Evolutionary conservation across 2,888 invertebrate species (phyloP), one percentile per base, ranked within the genome.

Genomic region (Apamea crenata): DNA sequence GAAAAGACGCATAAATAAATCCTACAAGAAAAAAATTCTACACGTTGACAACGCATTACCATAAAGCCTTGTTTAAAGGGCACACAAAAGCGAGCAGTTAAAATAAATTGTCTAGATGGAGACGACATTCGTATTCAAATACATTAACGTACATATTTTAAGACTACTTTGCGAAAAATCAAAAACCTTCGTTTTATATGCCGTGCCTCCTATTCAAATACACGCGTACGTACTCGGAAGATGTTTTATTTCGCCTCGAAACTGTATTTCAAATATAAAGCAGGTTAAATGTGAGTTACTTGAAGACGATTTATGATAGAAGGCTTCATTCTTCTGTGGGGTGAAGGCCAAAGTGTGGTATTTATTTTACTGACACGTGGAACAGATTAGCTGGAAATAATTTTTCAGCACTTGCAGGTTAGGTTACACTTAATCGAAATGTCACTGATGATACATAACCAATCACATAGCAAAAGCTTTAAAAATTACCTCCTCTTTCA

Each of bases 101-200:
- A 86, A 83, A 82, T 78, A 82, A 89, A 89, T 75, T 77, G 82
- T 78, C 76, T 73, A 74, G 63, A 80, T 84, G 83, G 72, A 84
- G 47, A 74, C 77, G 75, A 81, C 78, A 77, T 78, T 85, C 65
- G 80, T 81, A 80, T 75, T 74, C 77, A 74, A 88, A 84, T 81
- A 82, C 80, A 84, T 88, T 81, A 88, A 77, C 82, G 77, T 85
- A 74, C 81, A 81, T 86, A 85, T 85, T 88, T 88, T 77, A 89
- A 83, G 88, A 82, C 78, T 80, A 70, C 83, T 89, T 83, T 74
- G 83, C 79, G 77, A 83, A 87, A 89, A 86, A 71, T 86, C 80
- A 78, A 81, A 83, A 83, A 66, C 77, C 61, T 81, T 78, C 81
- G 73, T 89, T 88, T 85, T 81, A 80, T 88, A 88, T 84, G 83